Evolutionary conservation across 2,888 invertebrate genomes (phyloP), one percentile per base, ranked within the genome.

Genomic region (Drosophila atripex): DNA sequence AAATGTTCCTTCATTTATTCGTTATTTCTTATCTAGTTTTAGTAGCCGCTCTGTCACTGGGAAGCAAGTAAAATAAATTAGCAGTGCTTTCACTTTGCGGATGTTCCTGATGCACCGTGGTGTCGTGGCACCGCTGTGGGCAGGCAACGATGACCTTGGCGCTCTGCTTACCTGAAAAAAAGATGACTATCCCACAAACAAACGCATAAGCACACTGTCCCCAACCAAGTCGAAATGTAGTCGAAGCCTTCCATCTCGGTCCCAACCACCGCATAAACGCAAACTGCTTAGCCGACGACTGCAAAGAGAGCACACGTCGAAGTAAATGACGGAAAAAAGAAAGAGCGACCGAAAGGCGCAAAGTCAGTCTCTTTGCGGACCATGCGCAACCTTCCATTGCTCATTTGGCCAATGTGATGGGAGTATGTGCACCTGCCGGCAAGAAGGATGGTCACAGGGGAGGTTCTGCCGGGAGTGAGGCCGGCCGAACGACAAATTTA

Each of bases 311-410:
- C 16, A 16, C 35, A 21, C 59, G 18, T 16, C 43, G 28, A 49
- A 18, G 28, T 7, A 41, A 21, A 11, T 23, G 41, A 9, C 28
- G 57, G 11, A 8, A 38, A 43, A 23, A 1, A 50, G 45, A 21
- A 30, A 30, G 52, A 25, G 35, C 43, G 21, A 1, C n/a, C 5
- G 12, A 32, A 35, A 35, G 6, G 7, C 35, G 35, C 35, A 6
- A 7, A 35, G 6, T 7, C 32, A 4, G 7, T 35, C 35, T 35
- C 71, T 71, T 63, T 68, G 46, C 50, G 65, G 64, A 76, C 76
- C 86, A 80, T 80, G 80, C 87, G 85, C 82, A 74, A 76, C 80
- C 76, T 84, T 82, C 70, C 78, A 70, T 78, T 71, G 51, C 68
- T 65, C 66, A 65, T 73, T 76, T 78, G 80, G 80, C 82, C 82